These are phyloP conservation scores for Gymnarchus niloticus DNA, from an alignment of 2,113 vertebrate species.

Conservation along the genomic window DNA sequence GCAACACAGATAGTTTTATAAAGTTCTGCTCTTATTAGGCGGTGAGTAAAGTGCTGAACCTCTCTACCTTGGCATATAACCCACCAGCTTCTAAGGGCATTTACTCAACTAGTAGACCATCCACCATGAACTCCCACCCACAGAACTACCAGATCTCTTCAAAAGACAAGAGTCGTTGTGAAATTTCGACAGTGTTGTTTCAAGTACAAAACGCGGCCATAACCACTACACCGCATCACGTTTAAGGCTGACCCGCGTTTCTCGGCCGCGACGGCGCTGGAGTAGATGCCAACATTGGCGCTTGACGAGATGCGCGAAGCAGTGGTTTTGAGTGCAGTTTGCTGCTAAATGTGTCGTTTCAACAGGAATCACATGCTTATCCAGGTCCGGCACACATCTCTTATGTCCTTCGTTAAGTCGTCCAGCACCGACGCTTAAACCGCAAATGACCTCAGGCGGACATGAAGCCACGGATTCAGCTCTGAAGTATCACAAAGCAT, in stretches of 20 bases:
- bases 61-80: not conserved
- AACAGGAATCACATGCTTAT: not conserved
- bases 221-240: not conserved
- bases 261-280: not conserved
- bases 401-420: not conserved
- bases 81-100: not conserved
- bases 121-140: not conserved
- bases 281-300: not conserved
- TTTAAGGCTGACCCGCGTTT: not conserved
- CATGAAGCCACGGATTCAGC: not conserved
- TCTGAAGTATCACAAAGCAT: not conserved
- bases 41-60: slow-evolving; percentile 5
- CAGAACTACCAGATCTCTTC: not conserved
- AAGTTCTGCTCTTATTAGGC: not conserved
- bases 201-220: not conserved
- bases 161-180: not conserved
- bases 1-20: not conserved
- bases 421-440: not conserved
- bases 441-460: not conserved
- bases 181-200: not conserved
- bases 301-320: not conserved
- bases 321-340: not conserved
- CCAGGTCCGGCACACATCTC: not conserved
- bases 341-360: not conserved
- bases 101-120: not conserved